Base-by-base conservation (phyloP, 2,113 vertebrate species). In the Pseudorectes ferrugineus region DNA sequence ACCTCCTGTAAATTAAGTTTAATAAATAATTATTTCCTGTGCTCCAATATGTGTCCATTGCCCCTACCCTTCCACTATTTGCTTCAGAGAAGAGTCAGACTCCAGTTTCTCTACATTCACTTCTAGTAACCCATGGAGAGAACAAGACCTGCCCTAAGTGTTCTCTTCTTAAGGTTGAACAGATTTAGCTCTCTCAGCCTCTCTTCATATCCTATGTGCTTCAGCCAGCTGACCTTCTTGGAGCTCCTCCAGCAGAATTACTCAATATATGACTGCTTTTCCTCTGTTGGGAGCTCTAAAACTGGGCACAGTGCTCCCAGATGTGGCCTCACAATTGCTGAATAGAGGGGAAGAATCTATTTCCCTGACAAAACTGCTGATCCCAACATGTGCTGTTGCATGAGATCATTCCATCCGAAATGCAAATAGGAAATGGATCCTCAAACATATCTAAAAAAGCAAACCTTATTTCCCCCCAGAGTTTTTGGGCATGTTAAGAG, bases 311-410 rank as follows among this genome's bases (percentile, higher is more conserved):
- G 48, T 68, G n/a, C 28, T 59, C 48, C 24, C 19, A 75, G 52
- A 35, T 33, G 31, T 43, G 28, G 7, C 14, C 19, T 78, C 8
- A 63, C 14, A 88, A 43, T 55, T 42, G 13, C 26, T 86, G 62
- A 68, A 51, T 16, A 61, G 22, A 72, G 12, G 11, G 6, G 14
- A 67, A 51, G 25, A 61, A 71, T 70, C 19, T 8, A 15, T 75
- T 45, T 88, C 24, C 40, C 35, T 72, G 29, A n/a, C 1, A 94
- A 92, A 85, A 16, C 8, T 88, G 25, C 3, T 67, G 43, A 75
- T 72, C 19, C 9, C 4, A 54, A 9, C 0, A 2, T 28, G 18
- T n/a, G 31, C 11, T 66, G 11, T 45, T 55, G 6, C 3, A 5
- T 31, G 21, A 63, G 16, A 36, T 42, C 14, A 22, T 79, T 91